Evolutionary conservation across 1,140 invertebrate genomes (phyloP), one percentile per base, ranked within the genome.

Genomic region (Pachypsylla venusta): DNA sequence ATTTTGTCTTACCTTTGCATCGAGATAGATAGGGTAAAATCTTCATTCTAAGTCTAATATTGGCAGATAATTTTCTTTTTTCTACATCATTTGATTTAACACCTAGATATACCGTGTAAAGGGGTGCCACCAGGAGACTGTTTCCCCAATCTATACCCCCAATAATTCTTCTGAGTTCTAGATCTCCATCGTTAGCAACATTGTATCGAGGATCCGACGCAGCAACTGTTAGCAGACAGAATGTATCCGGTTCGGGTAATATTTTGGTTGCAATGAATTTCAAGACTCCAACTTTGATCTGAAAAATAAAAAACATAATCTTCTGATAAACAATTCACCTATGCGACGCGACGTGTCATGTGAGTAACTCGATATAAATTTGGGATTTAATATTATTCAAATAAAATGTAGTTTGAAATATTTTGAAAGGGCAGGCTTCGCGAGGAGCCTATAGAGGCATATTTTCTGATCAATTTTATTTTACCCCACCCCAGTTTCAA

Each of bases 181-280:
- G 22, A 62, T 62, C 85, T 28, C 85, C 86, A 66, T 82, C 73
- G 71, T 85, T 86, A 24, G 85, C 83, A 53, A 90, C 83, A 71
- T 78, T 84, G 70, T 81, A 89, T 63, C 90, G 76, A 0, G 89
- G 90, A 69, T 95, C 92, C 1, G 90, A 81, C 7, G 87, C 83
- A 13, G 86, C 89, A 12, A 94, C 79, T 14, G 93, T 81, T 56
- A 92, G 74, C 62, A 88, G 83, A 58, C 84, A 73, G 19, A 91
- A 76, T 40, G 87, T 79, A 58, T 90, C 86, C 13, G 79, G 74
- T 62, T 86, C 81, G 14, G 77, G 75, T 62, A 92, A 85, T 14
- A 89, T 76, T 56, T 87, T 87, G 62, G 79, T 78, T 26, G 79
- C 78, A 10, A 94, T 72, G 66, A 93, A 91, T 65, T 87, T 89